Base-by-base conservation (phyloP, 2,113 vertebrate genomes). In the Phylloscopus whistleri region DNA sequence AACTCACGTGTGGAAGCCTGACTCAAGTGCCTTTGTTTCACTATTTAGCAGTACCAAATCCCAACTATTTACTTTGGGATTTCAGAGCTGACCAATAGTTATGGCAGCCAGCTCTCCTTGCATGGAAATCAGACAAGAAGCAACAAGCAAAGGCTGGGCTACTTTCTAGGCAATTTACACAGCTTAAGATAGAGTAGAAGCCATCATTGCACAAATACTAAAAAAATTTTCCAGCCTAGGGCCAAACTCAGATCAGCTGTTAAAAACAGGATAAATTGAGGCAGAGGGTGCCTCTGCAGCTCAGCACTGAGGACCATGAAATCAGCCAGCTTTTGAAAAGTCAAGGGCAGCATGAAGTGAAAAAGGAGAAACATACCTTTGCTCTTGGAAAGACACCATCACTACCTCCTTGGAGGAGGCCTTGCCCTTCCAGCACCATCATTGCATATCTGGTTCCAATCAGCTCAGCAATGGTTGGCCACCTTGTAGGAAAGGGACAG, bases 381-480 rank as follows among this genome's bases (percentile, higher is more conserved):
- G 73, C 81, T 92, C 92, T 95, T 77, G 51, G 76, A 89, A 92
- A 80, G 51, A 27, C 35, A 26, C 46, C 59, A 58, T n/a, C 51
- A 30, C 53, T 66, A 37, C 41, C 26, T 79, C 49, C 90, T 52
- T 67, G 92, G 62, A 37, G 27, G 28, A 83, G 81, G 43, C 27
- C 46, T 64, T 94, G 76, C n/a, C 43, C 60, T 87, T 96, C 73
- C 31, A 75, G 51, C n/a, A 86, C 43, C 44, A 52, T 44, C 49
- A 59, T 4, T 56, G 80, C 49, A 41, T 91, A 96, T 74, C 95
- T 93, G 53, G 79, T 88, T 82, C 80, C 85, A 82, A 97, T 94
- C 87, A 97, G 84, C 49, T 97, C 97, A 81, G 95, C 94, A 72
- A 98, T 92, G 26, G 96, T 96, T 78, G 89, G 46, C 33, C 46